Base-by-base conservation (phyloP, 1,140 invertebrate species). In the Drosophila bocki region DNA sequence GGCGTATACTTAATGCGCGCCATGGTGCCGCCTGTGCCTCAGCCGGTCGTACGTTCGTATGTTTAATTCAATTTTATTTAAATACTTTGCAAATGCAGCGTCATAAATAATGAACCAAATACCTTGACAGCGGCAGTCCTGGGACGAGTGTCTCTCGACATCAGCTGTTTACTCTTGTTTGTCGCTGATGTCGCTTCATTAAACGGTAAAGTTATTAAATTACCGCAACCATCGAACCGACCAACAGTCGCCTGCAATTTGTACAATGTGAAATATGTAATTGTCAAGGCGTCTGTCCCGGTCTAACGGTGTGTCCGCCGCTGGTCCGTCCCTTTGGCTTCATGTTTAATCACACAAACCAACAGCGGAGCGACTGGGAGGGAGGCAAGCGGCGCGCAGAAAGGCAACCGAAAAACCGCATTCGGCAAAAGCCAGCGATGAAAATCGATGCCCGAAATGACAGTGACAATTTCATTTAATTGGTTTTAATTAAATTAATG, bases 401-500 rank as follows among this genome's bases (percentile, higher is more conserved):
- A 50, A 60, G 58, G 39, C 48, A 79, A 83, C 71, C 83, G 53
- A 69, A 79, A 88, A 88, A 86, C 83, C 83, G 61, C 83, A 86
- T 59, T 77, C 59, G 76, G 76, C 76, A 78, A 76, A 76, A 59
- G 76, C 76, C 77, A 79, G 78, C 65, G 54, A 60, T 85, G 75
- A 90, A 90, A 90, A 90, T 90, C 85, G 85, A 90, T 90, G 86
- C 85, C 78, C 71, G 75, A 90, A 91, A 91, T 90, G 85, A 90
- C 85, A 90, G 85, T 91, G 86, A 91, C 86, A 90, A 90, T 90
- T 90, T 85, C 78, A 90, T 91, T 90, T 91, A 90, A 88, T 88
- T 88, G 85, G 81, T 88, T 88, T 90, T 90, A 90, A 90, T 90
- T 91, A 90, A 90, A 90, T 90, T 90, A 90, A 90, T 90, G 85